Evolutionary conservation across 2,888 invertebrate genomes (phyloP).

Genomic region (Neoaliturus tenellus): DNA sequence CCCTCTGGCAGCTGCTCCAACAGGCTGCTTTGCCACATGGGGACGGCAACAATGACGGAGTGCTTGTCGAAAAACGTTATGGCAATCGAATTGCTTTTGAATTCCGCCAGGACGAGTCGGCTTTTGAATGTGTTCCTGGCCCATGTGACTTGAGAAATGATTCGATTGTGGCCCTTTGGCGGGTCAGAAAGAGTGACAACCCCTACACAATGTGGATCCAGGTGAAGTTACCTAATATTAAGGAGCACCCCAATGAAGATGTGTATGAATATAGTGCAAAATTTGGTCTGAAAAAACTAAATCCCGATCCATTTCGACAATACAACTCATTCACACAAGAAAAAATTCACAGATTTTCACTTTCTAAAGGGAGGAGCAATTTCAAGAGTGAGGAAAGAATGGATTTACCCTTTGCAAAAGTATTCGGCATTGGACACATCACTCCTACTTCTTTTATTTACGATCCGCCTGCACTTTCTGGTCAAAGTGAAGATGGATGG

Average conservation of each 20-base stretch:
- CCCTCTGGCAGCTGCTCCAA: slow-evolving; percentile 62
- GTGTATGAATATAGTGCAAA: slow-evolving; percentile 62
- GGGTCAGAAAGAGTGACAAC: slow-evolving; percentile 59
- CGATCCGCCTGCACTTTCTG: background rate
- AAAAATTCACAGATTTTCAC: slow-evolving; percentile 22
- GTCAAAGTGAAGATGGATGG: slow-evolving; percentile 2
- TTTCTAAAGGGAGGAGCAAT: background rate
- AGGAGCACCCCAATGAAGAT: slow-evolving; percentile 58
- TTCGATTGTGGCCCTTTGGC: slow-evolving; percentile 63
- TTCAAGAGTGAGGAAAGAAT: slow-evolving; percentile 5
- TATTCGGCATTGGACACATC: background rate
- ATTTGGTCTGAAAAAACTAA: slow-evolving; percentile 60
- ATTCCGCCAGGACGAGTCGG: slow-evolving; percentile 61
- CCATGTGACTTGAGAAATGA: slow-evolving; percentile 54
- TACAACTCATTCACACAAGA: background rate
- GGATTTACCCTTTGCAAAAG: slow-evolving; percentile 36
- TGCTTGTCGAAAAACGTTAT: background rate
- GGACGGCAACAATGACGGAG: background rate
- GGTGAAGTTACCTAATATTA: slow-evolving; percentile 61
- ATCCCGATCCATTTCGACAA: background rate
- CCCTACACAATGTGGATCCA: slow-evolving; percentile 59
- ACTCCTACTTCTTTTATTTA: slow-evolving; percentile 20
- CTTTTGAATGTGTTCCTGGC: slow-evolving; percentile 57
- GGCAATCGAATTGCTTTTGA: slow-evolving; percentile 52
- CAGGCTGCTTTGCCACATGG: slow-evolving; percentile 40